Conservation (phyloP, 2,888 invertebrate genomes). For the Dynastes hyllus region DNA sequence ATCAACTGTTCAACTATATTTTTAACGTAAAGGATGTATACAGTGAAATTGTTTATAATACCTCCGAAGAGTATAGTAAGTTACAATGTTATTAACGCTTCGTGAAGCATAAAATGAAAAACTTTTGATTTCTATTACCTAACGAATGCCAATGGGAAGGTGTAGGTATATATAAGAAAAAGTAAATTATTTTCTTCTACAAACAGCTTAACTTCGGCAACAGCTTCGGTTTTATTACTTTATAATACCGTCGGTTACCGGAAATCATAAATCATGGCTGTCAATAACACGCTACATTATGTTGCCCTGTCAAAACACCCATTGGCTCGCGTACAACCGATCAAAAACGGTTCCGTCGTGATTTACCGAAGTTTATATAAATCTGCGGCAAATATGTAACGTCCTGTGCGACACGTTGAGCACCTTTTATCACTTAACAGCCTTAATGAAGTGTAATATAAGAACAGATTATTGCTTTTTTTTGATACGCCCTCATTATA, state of each 20-base stretch:
- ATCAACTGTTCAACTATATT: slow-evolving; percentile 8
- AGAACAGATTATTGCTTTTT: too few species aligned
- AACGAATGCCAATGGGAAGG: too few species aligned
- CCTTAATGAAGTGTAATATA: too few species aligned
- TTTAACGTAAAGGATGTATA: neutral
- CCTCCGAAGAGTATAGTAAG: neutral
- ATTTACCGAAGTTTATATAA: slow-evolving; percentile 13
- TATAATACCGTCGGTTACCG: slow-evolving; percentile 22
- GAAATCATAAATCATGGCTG: slow-evolving; percentile 44
- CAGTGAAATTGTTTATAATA: slow-evolving; percentile 3
- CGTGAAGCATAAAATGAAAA: too few species aligned
- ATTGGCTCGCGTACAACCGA: neutral
- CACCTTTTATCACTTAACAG: neutral
- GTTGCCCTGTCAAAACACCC: slow-evolving; percentile 18
- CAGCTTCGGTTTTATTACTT: slow-evolving; percentile 20
- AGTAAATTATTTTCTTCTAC: slow-evolving; percentile 11
- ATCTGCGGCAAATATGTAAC: neutral
- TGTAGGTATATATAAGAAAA: neutral
- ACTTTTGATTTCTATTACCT: neutral
- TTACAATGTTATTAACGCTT: too few species aligned
- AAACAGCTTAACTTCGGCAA: slow-evolving; percentile 18
- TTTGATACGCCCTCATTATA: too few species aligned
- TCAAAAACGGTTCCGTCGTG: neutral
- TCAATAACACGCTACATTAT: slow-evolving; percentile 17
- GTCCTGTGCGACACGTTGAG: neutral